Conservation (phyloP, 2,888 invertebrate species). For the Bedellia somnulentella region DNA sequence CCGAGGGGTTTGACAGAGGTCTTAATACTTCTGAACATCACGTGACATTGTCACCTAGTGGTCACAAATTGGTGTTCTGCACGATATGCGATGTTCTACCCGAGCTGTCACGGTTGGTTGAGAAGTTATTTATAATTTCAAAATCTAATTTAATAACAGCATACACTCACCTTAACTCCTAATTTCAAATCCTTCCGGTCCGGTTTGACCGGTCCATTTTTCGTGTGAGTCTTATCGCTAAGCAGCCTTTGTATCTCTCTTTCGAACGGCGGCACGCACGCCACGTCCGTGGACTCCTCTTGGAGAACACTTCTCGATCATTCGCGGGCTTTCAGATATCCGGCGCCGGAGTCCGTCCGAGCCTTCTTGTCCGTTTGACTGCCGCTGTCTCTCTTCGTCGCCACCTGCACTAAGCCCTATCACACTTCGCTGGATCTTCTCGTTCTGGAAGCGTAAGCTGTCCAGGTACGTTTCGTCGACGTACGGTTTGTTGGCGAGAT, state of each 20-base stretch:
- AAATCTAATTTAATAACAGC: no score
- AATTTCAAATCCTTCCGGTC: conserved; percentile 65
- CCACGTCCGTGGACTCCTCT: conserved; percentile 50
- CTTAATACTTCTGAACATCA: no score
- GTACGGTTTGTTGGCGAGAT: conserved; percentile 34
- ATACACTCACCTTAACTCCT: no score
- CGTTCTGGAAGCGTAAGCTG: conserved; percentile 35
- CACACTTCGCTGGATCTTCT: conserved; percentile 48
- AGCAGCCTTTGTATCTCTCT: conserved; percentile 77
- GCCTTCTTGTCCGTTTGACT: conserved; percentile 70
- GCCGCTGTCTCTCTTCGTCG: conserved; percentile 64
- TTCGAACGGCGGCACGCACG: conserved; percentile 70
- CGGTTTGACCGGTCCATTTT: conserved; percentile 62
- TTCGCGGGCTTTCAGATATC: conserved; percentile 57
- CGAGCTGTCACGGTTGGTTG: no score
- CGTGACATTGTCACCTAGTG: no score
- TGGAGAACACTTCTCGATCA: conserved; percentile 42
- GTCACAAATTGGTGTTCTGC: no score
- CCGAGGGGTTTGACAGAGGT: no score
- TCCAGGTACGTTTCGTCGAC: conserved; percentile 44
- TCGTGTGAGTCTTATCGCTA: conserved; percentile 69
- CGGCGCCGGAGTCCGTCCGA: conserved; percentile 38
- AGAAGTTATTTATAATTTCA: no score
- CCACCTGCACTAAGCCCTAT: conserved; percentile 56
- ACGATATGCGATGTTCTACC: no score